Evolutionary conservation across 1,140 invertebrate species (phyloP).

Genomic region (Ceratosolen solmsi): DNA sequence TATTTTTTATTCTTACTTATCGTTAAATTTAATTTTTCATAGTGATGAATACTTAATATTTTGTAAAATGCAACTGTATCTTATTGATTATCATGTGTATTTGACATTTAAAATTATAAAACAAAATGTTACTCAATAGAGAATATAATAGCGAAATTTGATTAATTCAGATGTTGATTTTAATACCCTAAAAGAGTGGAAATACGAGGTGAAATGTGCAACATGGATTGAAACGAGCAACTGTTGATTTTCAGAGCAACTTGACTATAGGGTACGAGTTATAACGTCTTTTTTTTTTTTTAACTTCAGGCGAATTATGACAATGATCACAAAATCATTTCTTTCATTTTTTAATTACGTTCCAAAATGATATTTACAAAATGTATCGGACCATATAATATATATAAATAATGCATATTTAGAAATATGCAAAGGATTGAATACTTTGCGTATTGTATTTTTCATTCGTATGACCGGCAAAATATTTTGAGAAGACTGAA

Average conservation of each 20-base stretch:
- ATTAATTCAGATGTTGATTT: neutral
- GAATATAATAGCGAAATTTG: slow-evolving; percentile 1
- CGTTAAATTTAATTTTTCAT: too few species aligned
- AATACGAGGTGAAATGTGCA: neutral
- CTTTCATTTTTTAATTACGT: neutral
- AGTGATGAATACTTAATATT: too few species aligned
- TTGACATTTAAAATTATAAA: too few species aligned
- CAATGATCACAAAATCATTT: neutral
- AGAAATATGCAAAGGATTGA: too few species aligned
- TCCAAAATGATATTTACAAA: neutral
- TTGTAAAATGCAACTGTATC: too few species aligned
- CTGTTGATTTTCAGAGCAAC: neutral
- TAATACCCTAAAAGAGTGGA: neutral
- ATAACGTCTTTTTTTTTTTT: neutral
- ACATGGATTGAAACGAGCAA: neutral
- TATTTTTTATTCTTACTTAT: too few species aligned
- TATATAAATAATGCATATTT: too few species aligned
- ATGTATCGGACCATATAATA: neutral
- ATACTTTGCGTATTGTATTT: neutral
- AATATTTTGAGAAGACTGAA: too few species aligned
- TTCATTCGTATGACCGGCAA: neutral
- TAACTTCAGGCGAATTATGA: neutral
- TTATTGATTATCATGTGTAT: too few species aligned
- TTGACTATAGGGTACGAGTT: neutral
- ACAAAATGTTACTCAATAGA: neutral